Evolutionary conservation across 2,888 invertebrate species (phyloP).

Genomic region (Spisula subtruncata): DNA sequence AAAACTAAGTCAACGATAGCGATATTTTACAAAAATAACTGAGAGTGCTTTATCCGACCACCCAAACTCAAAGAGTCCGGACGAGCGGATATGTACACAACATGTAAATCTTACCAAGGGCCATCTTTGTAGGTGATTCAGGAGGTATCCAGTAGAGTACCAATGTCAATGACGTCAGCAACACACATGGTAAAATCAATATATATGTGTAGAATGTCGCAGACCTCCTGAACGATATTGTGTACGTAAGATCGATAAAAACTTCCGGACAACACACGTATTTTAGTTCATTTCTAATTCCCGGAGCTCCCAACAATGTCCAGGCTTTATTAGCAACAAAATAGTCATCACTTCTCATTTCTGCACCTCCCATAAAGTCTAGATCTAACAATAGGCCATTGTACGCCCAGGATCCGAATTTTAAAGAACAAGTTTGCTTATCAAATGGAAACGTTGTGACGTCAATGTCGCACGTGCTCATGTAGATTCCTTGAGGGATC

Average conservation of each 20-base stretch:
- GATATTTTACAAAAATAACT: neutral
- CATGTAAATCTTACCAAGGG: conserved; percentile 84
- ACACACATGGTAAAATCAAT: conserved; percentile 88
- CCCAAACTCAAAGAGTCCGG: neutral
- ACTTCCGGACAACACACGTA: conserved; percentile 86
- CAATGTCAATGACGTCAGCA: conserved; percentile 87
- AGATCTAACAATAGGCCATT: conserved; percentile 85
- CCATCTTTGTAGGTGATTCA: conserved; percentile 88
- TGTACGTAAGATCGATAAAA: conserved; percentile 86
- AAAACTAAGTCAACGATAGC: neutral
- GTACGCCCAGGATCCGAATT: conserved; percentile 88
- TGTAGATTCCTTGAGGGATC: conserved; percentile 86
- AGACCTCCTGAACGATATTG: conserved; percentile 81
- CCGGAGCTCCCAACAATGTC: conserved; percentile 84
- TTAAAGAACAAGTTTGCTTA: conserved; percentile 86
- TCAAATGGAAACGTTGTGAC: conserved; percentile 87
- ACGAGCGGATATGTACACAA: neutral
- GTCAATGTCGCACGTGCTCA: conserved; percentile 87
- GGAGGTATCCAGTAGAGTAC: conserved; percentile 88
- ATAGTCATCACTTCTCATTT: conserved; percentile 80
- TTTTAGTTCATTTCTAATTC: conserved; percentile 77
- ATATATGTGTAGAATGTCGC: conserved; percentile 87
- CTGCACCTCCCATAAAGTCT: conserved; percentile 68
- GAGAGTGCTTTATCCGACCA: neutral
- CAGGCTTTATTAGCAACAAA: conserved; percentile 87